phyloP scores from a whole-genome alignment of 2,888 invertebrate species.

The Dicyrtomina minuta region DNA sequence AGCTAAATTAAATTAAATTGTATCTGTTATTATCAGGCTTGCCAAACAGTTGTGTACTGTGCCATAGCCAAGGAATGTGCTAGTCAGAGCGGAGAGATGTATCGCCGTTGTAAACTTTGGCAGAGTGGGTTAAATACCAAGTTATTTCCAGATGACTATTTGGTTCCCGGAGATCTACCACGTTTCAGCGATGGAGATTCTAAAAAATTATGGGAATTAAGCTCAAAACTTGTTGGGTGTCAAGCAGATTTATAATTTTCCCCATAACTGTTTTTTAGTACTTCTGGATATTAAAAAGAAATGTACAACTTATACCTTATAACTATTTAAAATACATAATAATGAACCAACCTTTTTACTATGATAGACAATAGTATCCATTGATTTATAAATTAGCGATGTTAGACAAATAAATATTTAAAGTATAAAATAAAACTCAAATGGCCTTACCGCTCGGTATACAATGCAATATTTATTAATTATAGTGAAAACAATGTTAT shows the following conservation, averaged over 20 bases:
- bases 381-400: no score
- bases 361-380: no score
- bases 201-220: slow-evolving; percentile 71
- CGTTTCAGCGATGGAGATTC: slow-evolving; percentile 66
- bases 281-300: no score
- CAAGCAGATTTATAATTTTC: not conserved
- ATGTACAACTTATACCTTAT: no score
- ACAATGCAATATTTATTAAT: no score
- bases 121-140: slow-evolving; percentile 56
- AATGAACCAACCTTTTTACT: no score
- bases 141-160: slow-evolving; percentile 14
- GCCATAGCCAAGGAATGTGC: slow-evolving; percentile 70
- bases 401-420: no score
- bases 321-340: no score
- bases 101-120: slow-evolving; percentile 70
- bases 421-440: no score
- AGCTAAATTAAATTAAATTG: not conserved
- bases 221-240: slow-evolving; percentile 61
- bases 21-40: not conserved
- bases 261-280: no score
- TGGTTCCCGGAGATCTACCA: slow-evolving; percentile 56
- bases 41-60: slow-evolving; percentile 65
- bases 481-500: no score
- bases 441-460: no score
- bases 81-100: slow-evolving; percentile 72